phyloP scores from a whole-genome alignment of 2,888 invertebrate genomes.

The Plagiodera versicolora region DNA sequence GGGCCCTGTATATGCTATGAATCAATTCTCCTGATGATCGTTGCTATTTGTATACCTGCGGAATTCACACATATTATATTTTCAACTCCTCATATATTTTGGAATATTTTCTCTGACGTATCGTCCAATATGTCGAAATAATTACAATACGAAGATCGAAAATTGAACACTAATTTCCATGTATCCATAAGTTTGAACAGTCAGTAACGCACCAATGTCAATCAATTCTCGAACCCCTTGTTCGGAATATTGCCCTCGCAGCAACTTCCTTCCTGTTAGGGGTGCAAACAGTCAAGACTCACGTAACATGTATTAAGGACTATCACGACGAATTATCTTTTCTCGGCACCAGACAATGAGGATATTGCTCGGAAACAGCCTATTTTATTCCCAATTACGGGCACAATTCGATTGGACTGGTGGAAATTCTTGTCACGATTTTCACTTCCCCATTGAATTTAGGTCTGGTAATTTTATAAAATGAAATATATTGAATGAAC shows the following conservation, averaged over 20 bases:
- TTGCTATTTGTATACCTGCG: no score
- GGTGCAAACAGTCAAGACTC: constrained; percentile 33
- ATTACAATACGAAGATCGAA: no score
- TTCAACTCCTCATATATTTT: no score
- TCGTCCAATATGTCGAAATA: no score
- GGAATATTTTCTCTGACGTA: no score
- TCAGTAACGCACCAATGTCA: neutral
- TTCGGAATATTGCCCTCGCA: constrained; percentile 23
- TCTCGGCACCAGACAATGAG: constrained; percentile 38
- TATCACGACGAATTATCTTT: constrained; percentile 35
- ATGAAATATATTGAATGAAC: neutral
- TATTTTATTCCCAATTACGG: constrained; percentile 36
- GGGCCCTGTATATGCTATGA: no score
- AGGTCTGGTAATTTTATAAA: neutral
- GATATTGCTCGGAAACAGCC: constrained; percentile 43
- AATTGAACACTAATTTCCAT: no score
- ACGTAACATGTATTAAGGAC: constrained; percentile 35
- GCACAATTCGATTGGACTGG: constrained; percentile 26
- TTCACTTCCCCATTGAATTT: neutral
- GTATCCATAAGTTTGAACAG: neutral
- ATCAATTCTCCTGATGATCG: no score
- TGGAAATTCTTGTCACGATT: constrained; percentile 20
- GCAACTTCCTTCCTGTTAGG: constrained; percentile 33
- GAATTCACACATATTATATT: no score
- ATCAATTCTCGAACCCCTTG: constrained; percentile 2